Evolutionary conservation across 2,113 vertebrate species (phyloP), one percentile per base, ranked within the genome.

Genomic region (Emydura subglobosa): DNA sequence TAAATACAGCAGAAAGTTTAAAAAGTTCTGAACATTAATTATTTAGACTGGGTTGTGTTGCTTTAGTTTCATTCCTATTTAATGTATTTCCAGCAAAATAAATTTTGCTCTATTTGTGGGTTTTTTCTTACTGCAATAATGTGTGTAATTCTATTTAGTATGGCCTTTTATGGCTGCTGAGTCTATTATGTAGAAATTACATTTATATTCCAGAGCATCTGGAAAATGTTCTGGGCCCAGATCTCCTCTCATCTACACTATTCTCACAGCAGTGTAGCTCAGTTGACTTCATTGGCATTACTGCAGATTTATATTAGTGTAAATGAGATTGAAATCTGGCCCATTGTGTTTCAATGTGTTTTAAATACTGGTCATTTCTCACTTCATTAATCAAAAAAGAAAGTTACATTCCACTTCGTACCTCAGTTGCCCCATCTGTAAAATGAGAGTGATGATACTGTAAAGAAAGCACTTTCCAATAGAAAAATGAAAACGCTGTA

Each of bases 291-390:
- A 19, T 22, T 72, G 19, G 65, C 5, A 5, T 89, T 95, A 89
- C 53, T 87, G 90, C 83, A 95, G 57, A 59, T 83, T 94, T 91
- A 21, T 50, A 92, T 19, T 81, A 31, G 2, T 54, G 50, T 92
- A 91, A 83, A 44, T 80, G 65, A 79, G 83, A 92, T 94, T 93
- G 89, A 94, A 93, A 86, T 92, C 57, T 74, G 50, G 7, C 57
- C 39, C 86, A 96, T 95, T 93, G 6, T 89, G 83, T 55, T 90
- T 94, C 85, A 76, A 7, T 42, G 24, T 7, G 7, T 78, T 50
- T 2, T 50, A 95, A 91, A 14, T 79, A 61, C 76, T 89, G 86
- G 88, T 83, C 89, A 76, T 89, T 86, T 72, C 76, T 87, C 80
- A 82, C 87, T 44, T 68, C 22, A 9, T 78, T 84, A 57, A 83